Conservation (phyloP, 2,113 vertebrate genomes). For the Piprites chloris region DNA sequence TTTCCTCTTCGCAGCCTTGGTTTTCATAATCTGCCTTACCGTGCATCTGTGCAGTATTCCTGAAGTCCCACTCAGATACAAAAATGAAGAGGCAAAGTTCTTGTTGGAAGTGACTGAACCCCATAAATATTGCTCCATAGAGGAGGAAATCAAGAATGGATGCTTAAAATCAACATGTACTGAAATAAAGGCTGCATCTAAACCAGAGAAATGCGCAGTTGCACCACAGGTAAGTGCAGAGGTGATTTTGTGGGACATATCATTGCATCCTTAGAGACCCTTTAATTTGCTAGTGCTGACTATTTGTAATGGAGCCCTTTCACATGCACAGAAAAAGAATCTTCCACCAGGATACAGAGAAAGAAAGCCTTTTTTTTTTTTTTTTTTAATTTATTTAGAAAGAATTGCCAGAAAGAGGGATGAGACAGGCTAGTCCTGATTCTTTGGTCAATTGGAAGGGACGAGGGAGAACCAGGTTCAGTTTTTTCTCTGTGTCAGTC, state of each 20-base stretch:
- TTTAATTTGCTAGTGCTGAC: not conserved
- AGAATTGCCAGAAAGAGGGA: not conserved
- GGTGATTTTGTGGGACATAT: accelerated
- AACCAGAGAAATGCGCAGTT: slow-evolving; percentile 56
- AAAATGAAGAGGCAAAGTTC: not conserved
- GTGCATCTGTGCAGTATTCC: slow-evolving; percentile 92
- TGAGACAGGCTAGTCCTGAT: not conserved
- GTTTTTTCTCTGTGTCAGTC: not conserved
- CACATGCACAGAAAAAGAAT: not conserved
- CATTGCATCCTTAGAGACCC: not conserved
- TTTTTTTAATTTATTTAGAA: not conserved
- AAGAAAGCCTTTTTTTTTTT: not conserved
- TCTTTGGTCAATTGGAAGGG: not conserved
- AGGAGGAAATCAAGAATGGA: slow-evolving; percentile 64
- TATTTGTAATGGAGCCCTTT: not conserved
- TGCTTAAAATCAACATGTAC: slow-evolving; percentile 39
- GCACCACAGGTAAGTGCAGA: slow-evolving; percentile 70
- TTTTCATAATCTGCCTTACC: slow-evolving; percentile 80
- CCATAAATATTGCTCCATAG: slow-evolving; percentile 75
- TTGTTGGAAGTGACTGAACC: slow-evolving; percentile 53
- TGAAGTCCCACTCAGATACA: slow-evolving; percentile 78
- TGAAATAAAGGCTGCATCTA: slow-evolving; percentile 62
- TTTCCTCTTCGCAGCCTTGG: slow-evolving; percentile 86
- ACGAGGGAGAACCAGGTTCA: not conserved
- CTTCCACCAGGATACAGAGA: not conserved